Evolutionary conservation across 2,797 vertebrate genomes (phyloP).

Genomic region (Hybognathus amarus): DNA sequence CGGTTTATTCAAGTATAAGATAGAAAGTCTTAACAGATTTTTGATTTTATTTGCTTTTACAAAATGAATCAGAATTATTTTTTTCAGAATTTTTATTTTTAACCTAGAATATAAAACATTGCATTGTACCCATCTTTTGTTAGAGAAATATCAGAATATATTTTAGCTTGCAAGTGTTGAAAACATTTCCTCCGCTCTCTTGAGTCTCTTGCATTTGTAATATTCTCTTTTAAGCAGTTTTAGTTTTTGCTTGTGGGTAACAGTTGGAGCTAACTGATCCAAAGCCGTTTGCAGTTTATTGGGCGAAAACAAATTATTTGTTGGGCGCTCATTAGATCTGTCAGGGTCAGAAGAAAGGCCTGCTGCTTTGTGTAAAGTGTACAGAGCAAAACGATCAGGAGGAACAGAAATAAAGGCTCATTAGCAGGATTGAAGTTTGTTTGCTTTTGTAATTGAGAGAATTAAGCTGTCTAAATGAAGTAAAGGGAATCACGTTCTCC

Average conservation of each 20-base stretch:
- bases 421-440: constrained; percentile 23
- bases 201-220: too few relatives aligned
- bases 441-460: constrained; percentile 3
- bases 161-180: not conserved
- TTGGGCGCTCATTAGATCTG: constrained; percentile 44
- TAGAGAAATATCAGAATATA: not conserved
- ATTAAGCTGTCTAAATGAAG: not conserved
- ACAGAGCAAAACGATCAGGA: not conserved
- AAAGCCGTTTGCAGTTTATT: constrained; percentile 58
- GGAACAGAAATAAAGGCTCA: not conserved
- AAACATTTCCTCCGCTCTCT: not conserved
- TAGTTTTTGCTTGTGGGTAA: constrained; percentile 30
- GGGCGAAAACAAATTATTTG: constrained; percentile 16
- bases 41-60: not conserved
- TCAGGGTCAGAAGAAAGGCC: constrained; percentile 27
- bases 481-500: not conserved
- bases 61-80: not conserved
- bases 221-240: constrained; percentile 59
- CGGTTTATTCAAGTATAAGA: too few relatives aligned
- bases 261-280: constrained; percentile 62
- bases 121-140: not conserved
- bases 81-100: not conserved
- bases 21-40: not conserved
- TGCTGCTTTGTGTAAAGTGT: constrained; percentile 7
- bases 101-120: not conserved